Evolutionary conservation across 2,888 invertebrate genomes (phyloP), one percentile per base, ranked within the genome.

Genomic region (Amphipoea oculea): DNA sequence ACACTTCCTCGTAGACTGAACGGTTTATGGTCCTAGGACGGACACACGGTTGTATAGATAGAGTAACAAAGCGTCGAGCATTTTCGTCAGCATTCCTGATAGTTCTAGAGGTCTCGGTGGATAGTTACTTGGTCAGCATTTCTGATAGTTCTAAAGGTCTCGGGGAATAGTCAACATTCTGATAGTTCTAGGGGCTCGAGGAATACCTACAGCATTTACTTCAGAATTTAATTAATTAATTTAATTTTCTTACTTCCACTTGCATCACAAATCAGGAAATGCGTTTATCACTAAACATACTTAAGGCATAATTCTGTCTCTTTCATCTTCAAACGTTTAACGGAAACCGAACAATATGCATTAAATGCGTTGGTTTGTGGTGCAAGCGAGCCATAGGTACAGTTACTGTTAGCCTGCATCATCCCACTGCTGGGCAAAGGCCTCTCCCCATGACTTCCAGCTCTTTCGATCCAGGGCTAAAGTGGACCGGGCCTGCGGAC

Each of bases 1-100:
- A 82, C 82, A 88, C 90, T 91, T 90, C 91, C 90, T 86, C 77
- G 85, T 87, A 83, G 86, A 83, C 82, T 51, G 73, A 86, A 84
- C 87, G 78, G 87, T 87, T 87, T 89, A 88, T 78, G 78, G 78
- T 67, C 45, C 36, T 62, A 17, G 12, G 17, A 14, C 11, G 0
- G 67, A 88, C 81, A 89, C 17, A 89, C 80, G n/a, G 84, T 0
- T 71, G 0, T 2, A 0, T 36, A 70, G 69, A 5, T 23, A 3
- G 57, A 20, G 11, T 3, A 51, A 45, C 78, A 57, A 57, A 63
- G 11, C 36, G 6, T n/a, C 20, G 6, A 45, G 20, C 42, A 29
- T 9, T 75, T 51, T n/a, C 23, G 0, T 36, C 69, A 23, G 45
- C 20, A 29, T 23, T 36, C n/a, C 11, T n/a, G n/a, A 6, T 20